A percentile compares a stretch with the other conserved stretches of the same genome.
Evolutionary conservation across 2,797 vertebrate genomes (phyloP).

Genomic region (Poliocrania exsul): DNA sequence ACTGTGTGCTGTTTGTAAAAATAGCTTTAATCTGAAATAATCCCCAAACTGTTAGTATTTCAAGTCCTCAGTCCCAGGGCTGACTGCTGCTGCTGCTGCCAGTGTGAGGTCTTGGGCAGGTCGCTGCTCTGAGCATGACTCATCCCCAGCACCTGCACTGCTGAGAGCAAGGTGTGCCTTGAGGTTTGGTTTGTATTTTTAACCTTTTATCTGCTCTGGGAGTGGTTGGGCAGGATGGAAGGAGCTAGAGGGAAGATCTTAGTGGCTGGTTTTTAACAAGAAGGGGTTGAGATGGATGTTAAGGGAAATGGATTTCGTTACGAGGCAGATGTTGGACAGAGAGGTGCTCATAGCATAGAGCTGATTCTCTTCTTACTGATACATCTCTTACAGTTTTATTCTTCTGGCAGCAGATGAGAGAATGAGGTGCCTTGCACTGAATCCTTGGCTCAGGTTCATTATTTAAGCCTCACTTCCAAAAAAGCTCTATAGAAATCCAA

Average conservation of each 20-base stretch:
- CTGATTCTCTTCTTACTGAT: not conserved
- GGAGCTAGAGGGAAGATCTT: not conserved
- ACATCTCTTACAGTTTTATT: not conserved
- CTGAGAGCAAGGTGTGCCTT: not conserved
- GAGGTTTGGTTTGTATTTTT: not conserved
- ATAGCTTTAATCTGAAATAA: not conserved
- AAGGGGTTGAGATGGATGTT: not conserved
- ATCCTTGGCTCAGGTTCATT: not conserved
- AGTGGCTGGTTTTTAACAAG: not conserved
- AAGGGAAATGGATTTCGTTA: not conserved
- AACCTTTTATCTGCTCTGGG: not conserved
- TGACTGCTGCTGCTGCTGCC: not conserved
- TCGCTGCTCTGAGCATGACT: not conserved
- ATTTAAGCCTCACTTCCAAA: not conserved
- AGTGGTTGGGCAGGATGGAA: not conserved
- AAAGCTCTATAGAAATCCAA: not conserved
- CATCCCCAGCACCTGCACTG: not conserved
- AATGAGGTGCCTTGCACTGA: not conserved
- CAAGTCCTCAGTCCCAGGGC: not conserved
- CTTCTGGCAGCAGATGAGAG: not conserved
- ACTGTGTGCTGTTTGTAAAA: not conserved
- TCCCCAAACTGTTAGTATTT: not conserved
- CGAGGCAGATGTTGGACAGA: not conserved
- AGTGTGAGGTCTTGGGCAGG: not conserved
- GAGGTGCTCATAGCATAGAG: not conserved